These are phyloP conservation scores for Hypsopygia costalis DNA, from an alignment of 2,888 invertebrate genomes.

Conservation along the genomic window DNA sequence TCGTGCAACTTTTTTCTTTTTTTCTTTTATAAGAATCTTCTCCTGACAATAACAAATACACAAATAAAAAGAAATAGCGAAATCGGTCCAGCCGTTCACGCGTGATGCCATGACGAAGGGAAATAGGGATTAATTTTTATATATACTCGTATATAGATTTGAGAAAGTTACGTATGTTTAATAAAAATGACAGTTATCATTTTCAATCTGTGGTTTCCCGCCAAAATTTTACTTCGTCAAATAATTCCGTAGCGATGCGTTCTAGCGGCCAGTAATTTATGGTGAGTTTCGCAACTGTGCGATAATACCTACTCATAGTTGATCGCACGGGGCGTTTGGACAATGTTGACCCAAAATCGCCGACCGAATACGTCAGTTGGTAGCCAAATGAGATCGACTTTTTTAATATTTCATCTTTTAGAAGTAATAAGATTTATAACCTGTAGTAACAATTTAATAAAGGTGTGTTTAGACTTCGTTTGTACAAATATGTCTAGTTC, in stretches of 20 bases:
- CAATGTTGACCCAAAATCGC: conserved; percentile 53
- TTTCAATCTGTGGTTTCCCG: conserved; percentile 8
- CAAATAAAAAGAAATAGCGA: no score
- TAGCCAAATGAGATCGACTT: conserved; percentile 11
- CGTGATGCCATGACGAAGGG: no score
- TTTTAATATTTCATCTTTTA: conserved; percentile 2
- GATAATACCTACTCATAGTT: conserved; percentile 38
- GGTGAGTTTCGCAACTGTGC: conserved; percentile 25
- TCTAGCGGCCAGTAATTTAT: conserved; percentile 20
- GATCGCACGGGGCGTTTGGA: conserved; percentile 46
- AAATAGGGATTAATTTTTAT: no score
- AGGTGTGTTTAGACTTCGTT: no score
- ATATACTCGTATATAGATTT: no score
- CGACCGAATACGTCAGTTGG: conserved; percentile 14
- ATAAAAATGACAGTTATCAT: conserved; percentile 2
- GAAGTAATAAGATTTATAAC: neutral
- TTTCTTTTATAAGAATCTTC: no score
- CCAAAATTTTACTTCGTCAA: neutral
- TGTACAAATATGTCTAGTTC: no score
- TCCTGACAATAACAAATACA: no score
- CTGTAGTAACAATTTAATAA: no score
- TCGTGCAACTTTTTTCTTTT: no score
- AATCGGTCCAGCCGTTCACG: no score
- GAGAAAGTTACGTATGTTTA: neutral
- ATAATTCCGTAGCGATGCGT: neutral